Conservation (phyloP, 1,140 invertebrate species). For the Tetragonula clypearis region DNA sequence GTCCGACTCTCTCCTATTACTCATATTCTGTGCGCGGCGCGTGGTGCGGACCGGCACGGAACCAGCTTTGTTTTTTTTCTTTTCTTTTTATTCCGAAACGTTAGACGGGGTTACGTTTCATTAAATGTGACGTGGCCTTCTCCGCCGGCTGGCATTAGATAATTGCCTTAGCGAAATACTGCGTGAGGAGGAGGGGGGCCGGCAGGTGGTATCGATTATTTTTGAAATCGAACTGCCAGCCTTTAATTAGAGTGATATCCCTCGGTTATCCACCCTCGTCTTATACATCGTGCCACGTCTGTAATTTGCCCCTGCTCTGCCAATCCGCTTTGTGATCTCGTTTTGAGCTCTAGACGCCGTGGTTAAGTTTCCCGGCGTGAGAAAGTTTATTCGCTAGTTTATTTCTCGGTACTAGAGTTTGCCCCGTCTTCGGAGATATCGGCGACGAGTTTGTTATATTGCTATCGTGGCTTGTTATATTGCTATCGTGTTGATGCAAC, state of each 20-base stretch:
- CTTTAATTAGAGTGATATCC: conserved; percentile 32
- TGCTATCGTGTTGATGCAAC: too few relatives aligned
- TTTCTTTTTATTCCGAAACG: conserved; percentile 38
- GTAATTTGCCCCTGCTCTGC: conserved; percentile 16
- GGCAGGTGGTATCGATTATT: conserved; percentile 39
- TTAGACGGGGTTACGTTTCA: conserved; percentile 59
- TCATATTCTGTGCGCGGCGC: conserved; percentile 73
- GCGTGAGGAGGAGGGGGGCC: too few relatives aligned
- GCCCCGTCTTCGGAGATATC: neutral
- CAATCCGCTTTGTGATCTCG: conserved; percentile 9
- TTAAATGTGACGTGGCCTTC: conserved; percentile 55
- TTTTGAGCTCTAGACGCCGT: neutral
- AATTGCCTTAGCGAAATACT: conserved; percentile 46
- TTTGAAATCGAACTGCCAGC: conserved; percentile 29
- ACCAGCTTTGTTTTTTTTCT: conserved; percentile 49
- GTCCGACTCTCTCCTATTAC: conserved; percentile 68
- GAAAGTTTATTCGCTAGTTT: neutral
- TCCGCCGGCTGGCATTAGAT: conserved; percentile 46
- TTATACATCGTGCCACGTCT: conserved; percentile 1
- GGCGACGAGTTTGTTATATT: too few relatives aligned
- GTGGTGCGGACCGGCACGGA: conserved; percentile 45
- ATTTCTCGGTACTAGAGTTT: neutral
- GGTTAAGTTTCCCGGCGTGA: neutral
- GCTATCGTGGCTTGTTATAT: too few relatives aligned
- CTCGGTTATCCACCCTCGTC: conserved; percentile 31